Conservation (phyloP, 1,140 invertebrate species). For the Macrobrachium rosenbergii region DNA sequence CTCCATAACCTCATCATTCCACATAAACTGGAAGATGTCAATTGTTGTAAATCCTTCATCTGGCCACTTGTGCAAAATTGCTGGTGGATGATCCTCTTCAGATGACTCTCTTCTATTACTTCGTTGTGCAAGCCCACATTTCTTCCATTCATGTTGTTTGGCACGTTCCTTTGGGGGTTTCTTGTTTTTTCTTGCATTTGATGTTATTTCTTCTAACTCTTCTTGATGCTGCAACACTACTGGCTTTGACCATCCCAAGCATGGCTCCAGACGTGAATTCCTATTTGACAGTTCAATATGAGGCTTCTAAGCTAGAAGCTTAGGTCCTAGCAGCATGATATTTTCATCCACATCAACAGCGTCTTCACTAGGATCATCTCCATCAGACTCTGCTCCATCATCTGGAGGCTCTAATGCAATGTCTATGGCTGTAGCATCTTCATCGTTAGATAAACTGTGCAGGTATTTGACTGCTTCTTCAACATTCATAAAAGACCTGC, state of each 20-base stretch:
- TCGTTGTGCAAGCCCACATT: not conserved
- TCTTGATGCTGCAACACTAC: conserved; percentile 3
- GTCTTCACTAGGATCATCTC: conserved; percentile 25
- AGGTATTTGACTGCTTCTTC: conserved; percentile 24
- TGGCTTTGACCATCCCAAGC: not conserved
- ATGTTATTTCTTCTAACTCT: conserved; percentile 2
- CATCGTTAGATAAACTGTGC: conserved; percentile 4
- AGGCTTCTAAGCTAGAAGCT: no score
- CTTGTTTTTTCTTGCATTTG: no score
- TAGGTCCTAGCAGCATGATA: not conserved
- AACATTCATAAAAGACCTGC: conserved; percentile 12
- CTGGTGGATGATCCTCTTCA: not conserved
- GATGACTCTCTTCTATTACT: not conserved
- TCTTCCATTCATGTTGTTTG: not conserved
- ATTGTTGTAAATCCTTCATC: conserved; percentile 24
- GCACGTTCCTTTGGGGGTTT: no score
- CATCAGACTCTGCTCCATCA: no score
- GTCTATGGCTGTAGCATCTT: not conserved
- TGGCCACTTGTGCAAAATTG: not conserved
- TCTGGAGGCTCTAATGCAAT: not conserved
- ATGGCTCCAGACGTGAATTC: conserved; percentile 26
- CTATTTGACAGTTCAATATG: no score
- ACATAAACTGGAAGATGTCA: conserved; percentile 15
- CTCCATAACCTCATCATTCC: no score
- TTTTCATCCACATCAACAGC: conserved; percentile 13